Percentiles rank a stretch among this genome's conserved stretches.
phyloP scores from a whole-genome alignment of 2,888 invertebrate genomes.

The Eucriotettix oculatus region DNA sequence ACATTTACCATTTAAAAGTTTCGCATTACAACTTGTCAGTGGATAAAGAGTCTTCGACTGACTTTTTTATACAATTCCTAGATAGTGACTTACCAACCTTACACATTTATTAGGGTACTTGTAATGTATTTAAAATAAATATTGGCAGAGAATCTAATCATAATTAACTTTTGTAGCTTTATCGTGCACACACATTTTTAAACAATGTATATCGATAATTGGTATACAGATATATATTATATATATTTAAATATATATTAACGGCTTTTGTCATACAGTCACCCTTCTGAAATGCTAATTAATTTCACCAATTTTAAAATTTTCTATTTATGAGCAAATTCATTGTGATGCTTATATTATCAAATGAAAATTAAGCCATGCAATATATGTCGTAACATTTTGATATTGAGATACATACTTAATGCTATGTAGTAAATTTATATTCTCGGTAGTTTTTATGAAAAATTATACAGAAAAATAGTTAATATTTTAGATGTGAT shows the following conservation, averaged over 20 bases:
- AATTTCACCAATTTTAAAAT: constrained; percentile 9
- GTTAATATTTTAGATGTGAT: constrained; percentile 9
- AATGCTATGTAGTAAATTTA: background rate
- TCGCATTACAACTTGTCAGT: background rate
- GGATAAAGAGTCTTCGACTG: constrained; percentile 3
- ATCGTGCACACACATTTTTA: constrained; percentile 12
- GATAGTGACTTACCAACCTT: constrained; percentile 10
- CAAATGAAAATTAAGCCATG: background rate
- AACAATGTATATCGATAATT: background rate
- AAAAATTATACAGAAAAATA: constrained; percentile 4
- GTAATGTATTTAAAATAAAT: constrained; percentile 9
- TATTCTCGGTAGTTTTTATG: constrained; percentile 1
- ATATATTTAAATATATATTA: constrained; percentile 7
- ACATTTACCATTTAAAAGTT: background rate
- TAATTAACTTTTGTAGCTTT: constrained; percentile 13
- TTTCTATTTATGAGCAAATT: constrained; percentile 9
- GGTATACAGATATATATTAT: constrained; percentile 1
- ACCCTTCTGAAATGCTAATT: constrained; percentile 6
- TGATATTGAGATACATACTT: background rate
- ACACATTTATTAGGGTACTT: constrained; percentile 10
- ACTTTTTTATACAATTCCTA: constrained; percentile 13
- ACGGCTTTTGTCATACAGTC: constrained; percentile 7
- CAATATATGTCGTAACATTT: background rate
- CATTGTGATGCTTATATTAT: constrained; percentile 8
- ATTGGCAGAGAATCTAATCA: constrained; percentile 14